Evolutionary conservation across 2,797 vertebrate genomes (phyloP).

Genomic region (Brotula barbata): DNA sequence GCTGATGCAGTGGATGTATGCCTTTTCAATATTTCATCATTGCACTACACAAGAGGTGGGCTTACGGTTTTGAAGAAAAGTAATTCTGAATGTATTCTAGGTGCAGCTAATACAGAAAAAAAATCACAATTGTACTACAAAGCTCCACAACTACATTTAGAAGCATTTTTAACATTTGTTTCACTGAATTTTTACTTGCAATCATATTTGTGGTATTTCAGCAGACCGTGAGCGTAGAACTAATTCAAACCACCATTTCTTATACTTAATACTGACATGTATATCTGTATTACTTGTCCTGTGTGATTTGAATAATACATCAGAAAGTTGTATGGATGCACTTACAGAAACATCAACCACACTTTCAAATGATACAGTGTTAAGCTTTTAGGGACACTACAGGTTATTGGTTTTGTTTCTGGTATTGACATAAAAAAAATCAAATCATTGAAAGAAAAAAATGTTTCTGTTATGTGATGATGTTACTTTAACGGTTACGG

Average conservation of each 20-base stretch:
- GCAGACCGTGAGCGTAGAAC: background rate
- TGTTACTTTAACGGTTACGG: constrained; percentile 11
- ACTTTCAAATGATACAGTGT: constrained; percentile 1
- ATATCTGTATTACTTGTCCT: constrained; percentile 19
- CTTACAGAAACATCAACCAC: constrained; percentile 3
- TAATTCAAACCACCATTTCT: background rate
- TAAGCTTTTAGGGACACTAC: no score
- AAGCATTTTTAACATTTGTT: background rate
- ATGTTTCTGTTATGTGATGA: constrained; percentile 26
- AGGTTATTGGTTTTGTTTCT: no score
- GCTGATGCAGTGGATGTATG: background rate
- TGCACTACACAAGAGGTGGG: constrained; percentile 14
- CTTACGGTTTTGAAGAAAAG: no score
- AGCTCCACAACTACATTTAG: constrained; percentile 9
- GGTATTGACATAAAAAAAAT: constrained; percentile 3
- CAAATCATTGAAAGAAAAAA: no score
- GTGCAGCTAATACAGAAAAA: background rate
- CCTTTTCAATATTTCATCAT: background rate
- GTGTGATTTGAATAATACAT: background rate
- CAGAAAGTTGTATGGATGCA: constrained; percentile 9
- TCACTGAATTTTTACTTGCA: constrained; percentile 10
- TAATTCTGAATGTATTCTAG: constrained; percentile 17
- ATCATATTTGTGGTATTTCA: constrained; percentile 1
- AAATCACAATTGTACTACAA: constrained; percentile 21
- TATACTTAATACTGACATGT: constrained; percentile 10